phyloP scores from a whole-genome alignment of 2,888 invertebrate species.

The Noctua janthe region DNA sequence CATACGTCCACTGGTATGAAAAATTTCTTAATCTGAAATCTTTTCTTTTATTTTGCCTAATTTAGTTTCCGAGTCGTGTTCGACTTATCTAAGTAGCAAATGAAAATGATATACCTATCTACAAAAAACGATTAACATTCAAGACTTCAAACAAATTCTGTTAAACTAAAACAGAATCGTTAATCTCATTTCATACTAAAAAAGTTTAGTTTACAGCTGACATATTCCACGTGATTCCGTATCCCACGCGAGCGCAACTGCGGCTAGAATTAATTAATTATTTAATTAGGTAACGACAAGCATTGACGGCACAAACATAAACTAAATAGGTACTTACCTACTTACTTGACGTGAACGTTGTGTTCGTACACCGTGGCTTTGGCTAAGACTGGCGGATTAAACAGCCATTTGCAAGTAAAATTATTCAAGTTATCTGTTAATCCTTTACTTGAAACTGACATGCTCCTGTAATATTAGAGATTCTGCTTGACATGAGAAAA shows the following conservation, averaged over 20 bases:
- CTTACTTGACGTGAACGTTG: slow-evolving; percentile 13
- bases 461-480: not conserved
- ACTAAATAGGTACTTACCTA: slow-evolving; percentile 15
- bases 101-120: not conserved
- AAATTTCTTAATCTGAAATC: too few relatives aligned
- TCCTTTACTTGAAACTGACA: slow-evolving; percentile 11
- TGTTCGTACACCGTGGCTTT: slow-evolving; percentile 12
- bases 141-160: not conserved
- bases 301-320: slow-evolving; percentile 34
- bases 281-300: slow-evolving; percentile 35
- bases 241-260: slow-evolving; percentile 12
- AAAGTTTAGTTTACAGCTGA: slow-evolving; percentile 21
- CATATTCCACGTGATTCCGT: slow-evolving; percentile 12
- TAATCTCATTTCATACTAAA: not conserved
- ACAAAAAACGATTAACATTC: not conserved
- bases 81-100: not conserved
- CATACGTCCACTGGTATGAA: too few relatives aligned
- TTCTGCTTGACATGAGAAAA: not conserved
- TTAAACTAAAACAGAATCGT: not conserved
- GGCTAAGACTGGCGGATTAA: slow-evolving; percentile 9
- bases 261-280: slow-evolving; percentile 39
- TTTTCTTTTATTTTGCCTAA: too few relatives aligned
- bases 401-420: slow-evolving; percentile 33
- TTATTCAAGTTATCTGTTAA: slow-evolving; percentile 18
- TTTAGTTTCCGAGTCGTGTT: not conserved